phyloP scores from a whole-genome alignment of 64 coral and sea anemone species.

The Pocillopora verrucosa region DNA sequence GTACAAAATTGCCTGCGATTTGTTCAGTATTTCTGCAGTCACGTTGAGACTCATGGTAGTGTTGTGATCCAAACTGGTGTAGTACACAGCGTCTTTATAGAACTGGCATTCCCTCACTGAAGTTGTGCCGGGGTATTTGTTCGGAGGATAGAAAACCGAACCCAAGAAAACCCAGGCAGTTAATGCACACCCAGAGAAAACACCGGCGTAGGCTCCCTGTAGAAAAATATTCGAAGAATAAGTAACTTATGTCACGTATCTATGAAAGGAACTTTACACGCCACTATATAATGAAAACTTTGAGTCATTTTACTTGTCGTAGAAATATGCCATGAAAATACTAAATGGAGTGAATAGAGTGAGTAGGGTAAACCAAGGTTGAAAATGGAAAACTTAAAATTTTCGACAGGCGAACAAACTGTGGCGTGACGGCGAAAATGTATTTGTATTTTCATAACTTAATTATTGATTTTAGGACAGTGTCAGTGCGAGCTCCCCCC shows the following conservation, averaged over 20 bases:
- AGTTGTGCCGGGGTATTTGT: conserved; percentile 68
- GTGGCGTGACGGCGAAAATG: too few species aligned
- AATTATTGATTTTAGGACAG: too few species aligned
- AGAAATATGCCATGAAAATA: too few species aligned
- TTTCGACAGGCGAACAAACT: too few species aligned
- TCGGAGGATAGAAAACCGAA: conserved; percentile 61
- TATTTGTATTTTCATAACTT: too few species aligned
- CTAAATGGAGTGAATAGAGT: too few species aligned
- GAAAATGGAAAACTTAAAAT: too few species aligned
- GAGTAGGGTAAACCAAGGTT: too few species aligned
- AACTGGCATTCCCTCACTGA: conserved; percentile 52
- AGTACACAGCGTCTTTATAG: conserved; percentile 48
- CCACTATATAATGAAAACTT: too few species aligned
- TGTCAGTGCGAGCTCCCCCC: too few species aligned
- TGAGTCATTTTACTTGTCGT: too few species aligned
- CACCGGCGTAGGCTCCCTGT: conserved; percentile 78
- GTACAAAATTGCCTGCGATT: neutral
- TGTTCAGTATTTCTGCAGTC: neutral
- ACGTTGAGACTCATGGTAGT: neutral
- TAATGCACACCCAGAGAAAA: conserved; percentile 55
- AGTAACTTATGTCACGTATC: neutral
- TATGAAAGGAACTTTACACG: too few species aligned
- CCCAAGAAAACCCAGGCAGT: conserved; percentile 81
- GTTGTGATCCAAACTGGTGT: neutral
- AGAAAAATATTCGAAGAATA: neutral